Conservation (phyloP, 2,113 vertebrate genomes). For the Spizaetus ornatus region DNA sequence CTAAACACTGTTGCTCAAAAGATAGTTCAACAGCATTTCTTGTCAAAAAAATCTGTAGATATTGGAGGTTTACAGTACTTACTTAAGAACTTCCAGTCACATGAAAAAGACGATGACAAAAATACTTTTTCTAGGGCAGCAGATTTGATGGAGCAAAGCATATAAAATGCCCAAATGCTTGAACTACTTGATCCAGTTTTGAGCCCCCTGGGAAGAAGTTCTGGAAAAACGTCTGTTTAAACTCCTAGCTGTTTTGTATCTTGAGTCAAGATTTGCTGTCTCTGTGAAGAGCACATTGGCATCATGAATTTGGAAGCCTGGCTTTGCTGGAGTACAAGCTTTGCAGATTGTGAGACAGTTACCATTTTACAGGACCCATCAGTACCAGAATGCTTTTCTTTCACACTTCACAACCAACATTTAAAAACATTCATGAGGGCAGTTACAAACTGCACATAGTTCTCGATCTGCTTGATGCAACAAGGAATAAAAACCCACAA, state of each 20-base stretch:
- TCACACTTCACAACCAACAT: not conserved
- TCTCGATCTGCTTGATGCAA: not conserved
- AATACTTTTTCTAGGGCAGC: not conserved
- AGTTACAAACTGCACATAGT: not conserved
- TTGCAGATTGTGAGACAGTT: not conserved
- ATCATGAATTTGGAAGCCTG: not conserved
- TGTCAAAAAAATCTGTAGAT: not conserved
- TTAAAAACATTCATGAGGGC: not conserved
- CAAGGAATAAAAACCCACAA: not conserved
- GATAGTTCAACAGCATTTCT: not conserved
- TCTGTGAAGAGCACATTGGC: not conserved
- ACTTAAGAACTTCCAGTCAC: not conserved
- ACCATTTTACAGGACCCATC: not conserved
- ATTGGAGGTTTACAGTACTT: not conserved
- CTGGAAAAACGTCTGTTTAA: not conserved
- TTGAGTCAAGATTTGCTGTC: not conserved
- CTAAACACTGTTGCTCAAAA: not conserved
- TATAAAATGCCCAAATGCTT: not conserved
- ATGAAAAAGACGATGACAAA: not conserved
- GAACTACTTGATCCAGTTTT: not conserved
- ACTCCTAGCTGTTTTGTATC: not conserved
- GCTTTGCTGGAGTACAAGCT: not conserved
- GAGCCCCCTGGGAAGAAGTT: not conserved
- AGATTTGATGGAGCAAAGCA: not conserved
- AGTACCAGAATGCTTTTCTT: not conserved